Conservation (phyloP, 2,888 invertebrate genomes). For the Drosophila longiperda region DNA sequence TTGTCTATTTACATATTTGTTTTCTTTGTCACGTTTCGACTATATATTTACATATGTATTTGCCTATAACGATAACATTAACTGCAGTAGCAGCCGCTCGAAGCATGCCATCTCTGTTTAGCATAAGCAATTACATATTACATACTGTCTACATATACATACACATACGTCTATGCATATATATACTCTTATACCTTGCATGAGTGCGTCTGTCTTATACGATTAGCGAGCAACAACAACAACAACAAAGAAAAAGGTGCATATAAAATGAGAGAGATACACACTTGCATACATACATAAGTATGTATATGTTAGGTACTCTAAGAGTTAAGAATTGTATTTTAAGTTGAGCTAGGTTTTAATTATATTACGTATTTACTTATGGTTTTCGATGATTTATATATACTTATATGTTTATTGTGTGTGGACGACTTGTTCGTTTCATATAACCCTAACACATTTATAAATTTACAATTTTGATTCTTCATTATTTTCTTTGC, state of each 20-base stretch:
- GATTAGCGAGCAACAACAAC: slow-evolving; percentile 11
- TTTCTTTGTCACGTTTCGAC: slow-evolving; percentile 18
- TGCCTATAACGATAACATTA: slow-evolving; percentile 17
- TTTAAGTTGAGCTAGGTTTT: slow-evolving; percentile 11
- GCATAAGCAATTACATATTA: slow-evolving; percentile 20
- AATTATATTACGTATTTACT: neutral
- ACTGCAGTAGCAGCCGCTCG: slow-evolving; percentile 1
- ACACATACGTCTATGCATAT: slow-evolving; percentile 22
- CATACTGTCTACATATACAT: neutral
- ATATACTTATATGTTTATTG: slow-evolving; percentile 19
- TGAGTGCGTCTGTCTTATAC: slow-evolving; percentile 16
- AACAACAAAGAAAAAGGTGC: slow-evolving; percentile 38
- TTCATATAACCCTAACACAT: slow-evolving; percentile 44
- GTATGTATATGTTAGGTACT: neutral
- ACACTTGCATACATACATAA: neutral
- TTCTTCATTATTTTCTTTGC: slow-evolving; percentile 55
- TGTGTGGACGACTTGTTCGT: slow-evolving; percentile 25
- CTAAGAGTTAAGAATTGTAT: neutral
- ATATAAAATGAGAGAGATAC: slow-evolving; percentile 33
- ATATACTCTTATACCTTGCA: slow-evolving; percentile 32
- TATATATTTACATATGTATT: slow-evolving; percentile 11
- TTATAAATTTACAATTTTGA: slow-evolving; percentile 45
- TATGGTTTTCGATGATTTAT: slow-evolving; percentile 12
- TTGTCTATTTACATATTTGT: slow-evolving; percentile 19
- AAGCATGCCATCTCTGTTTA: slow-evolving; percentile 48